Evolutionary conservation across 2,888 invertebrate species (phyloP), one percentile per base, ranked within the genome.

Genomic region (Oscheius sp.): DNA sequence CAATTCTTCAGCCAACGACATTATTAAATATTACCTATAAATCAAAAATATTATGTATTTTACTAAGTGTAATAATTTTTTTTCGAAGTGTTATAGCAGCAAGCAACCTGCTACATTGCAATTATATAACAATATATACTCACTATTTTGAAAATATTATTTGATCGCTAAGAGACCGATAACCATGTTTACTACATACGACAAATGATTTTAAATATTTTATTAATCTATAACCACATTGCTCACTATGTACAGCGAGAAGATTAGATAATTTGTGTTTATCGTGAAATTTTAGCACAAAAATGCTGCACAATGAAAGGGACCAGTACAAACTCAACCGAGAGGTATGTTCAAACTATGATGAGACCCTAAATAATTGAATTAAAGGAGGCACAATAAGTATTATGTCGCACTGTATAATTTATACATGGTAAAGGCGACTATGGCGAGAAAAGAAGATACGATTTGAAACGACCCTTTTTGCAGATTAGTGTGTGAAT

Each of bases 1-100:
- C 73, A 98, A 89, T 89, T 98, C 97, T 86, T 98, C 97, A 0
- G 97, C 97, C 77, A 98, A 88, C 85, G 98, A 98, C 98, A 98
- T 98, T 49, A 73, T 74, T 68, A 3, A 2, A 20, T 14, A 20
- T 33, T 22, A 8, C 28, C 26, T 2, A 2, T 26, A 26, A 50
- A 22, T 24, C 49, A 22, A 49, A 4, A 49, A 41, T 2, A 12
- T 17, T 41, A 14, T 41, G 12, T 6, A 17, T 20, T 17, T 6
- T 4, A 41, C 3, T 4, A 9, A 36, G 36, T 14, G 5, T 41
- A 41, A 41, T 17, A 41, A 17, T 24, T 8, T 17, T 22, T 14
- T 36, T 9, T 36, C 36, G 14, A 36, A 36, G 36, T 9, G 36
- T 14, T 8, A 36, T 8, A 36, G 14, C 36, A 9, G 14, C 36